Conservation (phyloP, 2,888 invertebrate genomes). For the Drosophila melanosoma region DNA sequence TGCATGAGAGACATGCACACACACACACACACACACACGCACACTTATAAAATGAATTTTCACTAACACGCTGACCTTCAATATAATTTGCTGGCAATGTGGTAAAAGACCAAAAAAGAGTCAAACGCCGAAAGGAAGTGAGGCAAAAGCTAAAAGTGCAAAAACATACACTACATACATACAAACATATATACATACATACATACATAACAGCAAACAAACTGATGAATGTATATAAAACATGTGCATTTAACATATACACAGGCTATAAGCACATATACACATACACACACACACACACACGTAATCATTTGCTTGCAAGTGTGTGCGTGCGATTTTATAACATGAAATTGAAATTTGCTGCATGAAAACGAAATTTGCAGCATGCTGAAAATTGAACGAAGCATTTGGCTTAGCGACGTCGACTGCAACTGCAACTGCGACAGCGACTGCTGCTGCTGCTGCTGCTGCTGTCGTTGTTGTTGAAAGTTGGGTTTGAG, state of each 20-base stretch:
- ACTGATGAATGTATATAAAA: slow-evolving; percentile 20
- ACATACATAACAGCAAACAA: slow-evolving; percentile 1
- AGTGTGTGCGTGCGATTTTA: slow-evolving; percentile 54
- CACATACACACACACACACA: slow-evolving; percentile 2
- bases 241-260: slow-evolving; percentile 42
- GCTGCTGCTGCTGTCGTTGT: not conserved
- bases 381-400: slow-evolving; percentile 69
- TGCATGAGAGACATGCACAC: not conserved
- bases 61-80: slow-evolving; percentile 79
- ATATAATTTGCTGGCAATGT: slow-evolving; percentile 60
- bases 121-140: slow-evolving; percentile 61
- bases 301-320: slow-evolving; percentile 30
- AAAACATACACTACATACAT: slow-evolving; percentile 2
- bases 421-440: slow-evolving; percentile 11
- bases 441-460: slow-evolving; percentile 5
- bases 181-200: slow-evolving; percentile 5
- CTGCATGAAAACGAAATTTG: slow-evolving; percentile 81
- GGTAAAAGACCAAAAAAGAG: slow-evolving; percentile 39
- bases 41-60: slow-evolving; percentile 47
- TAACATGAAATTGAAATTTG: slow-evolving; percentile 80
- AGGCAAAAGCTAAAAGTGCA: slow-evolving; percentile 62
- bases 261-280: slow-evolving; percentile 12
- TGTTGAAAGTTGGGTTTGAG: slow-evolving; percentile 48
- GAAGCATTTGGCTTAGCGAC: slow-evolving; percentile 27
- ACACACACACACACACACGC: not conserved